phyloP scores from a whole-genome alignment of 2,113 vertebrate genomes.

The Macquaria australasica region DNA sequence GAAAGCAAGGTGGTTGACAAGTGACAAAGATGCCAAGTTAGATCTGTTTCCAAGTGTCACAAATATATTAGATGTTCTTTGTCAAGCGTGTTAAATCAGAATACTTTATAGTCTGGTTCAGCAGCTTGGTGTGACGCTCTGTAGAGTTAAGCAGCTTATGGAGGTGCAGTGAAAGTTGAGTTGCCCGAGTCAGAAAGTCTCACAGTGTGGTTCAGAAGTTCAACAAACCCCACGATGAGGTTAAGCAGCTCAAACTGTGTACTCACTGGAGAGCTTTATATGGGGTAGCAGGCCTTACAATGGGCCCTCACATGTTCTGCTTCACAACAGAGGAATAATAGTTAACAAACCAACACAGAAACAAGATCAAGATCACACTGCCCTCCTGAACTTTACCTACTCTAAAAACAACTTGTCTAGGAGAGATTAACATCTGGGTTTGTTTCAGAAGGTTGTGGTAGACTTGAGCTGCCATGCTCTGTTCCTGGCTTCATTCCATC shows the following conservation, averaged over 20 bases:
- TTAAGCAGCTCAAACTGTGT: conserved; percentile 51
- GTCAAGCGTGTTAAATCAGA: not conserved
- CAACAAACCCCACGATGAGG: conserved; percentile 36
- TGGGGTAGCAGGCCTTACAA: conserved; percentile 43
- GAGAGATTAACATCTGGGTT: conserved; percentile 69
- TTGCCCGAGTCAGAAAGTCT: conserved; percentile 41
- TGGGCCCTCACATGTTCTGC: conserved; percentile 46
- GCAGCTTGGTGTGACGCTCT: conserved; percentile 15
- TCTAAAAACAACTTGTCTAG: conserved; percentile 33
- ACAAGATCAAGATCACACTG: conserved; percentile 41
- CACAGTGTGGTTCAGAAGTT: conserved; percentile 59
- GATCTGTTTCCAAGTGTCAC: not conserved
- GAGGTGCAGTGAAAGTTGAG: conserved; percentile 23
- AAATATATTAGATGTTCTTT: not conserved
- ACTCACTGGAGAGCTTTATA: conserved; percentile 11
- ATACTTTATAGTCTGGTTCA: conserved; percentile 1
- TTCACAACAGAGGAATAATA: conserved; percentile 52
- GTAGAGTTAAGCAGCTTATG: conserved; percentile 48
- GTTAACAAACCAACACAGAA: conserved; percentile 42
- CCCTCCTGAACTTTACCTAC: conserved; percentile 44
- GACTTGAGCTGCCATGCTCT: conserved; percentile 14
- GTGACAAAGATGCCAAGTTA: not conserved
- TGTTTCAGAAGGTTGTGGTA: conserved; percentile 38
- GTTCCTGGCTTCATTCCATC: conserved; percentile 43
- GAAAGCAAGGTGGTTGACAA: not conserved